Conservation (phyloP, 2,797 vertebrate species). For the Helostoma temminkii region DNA sequence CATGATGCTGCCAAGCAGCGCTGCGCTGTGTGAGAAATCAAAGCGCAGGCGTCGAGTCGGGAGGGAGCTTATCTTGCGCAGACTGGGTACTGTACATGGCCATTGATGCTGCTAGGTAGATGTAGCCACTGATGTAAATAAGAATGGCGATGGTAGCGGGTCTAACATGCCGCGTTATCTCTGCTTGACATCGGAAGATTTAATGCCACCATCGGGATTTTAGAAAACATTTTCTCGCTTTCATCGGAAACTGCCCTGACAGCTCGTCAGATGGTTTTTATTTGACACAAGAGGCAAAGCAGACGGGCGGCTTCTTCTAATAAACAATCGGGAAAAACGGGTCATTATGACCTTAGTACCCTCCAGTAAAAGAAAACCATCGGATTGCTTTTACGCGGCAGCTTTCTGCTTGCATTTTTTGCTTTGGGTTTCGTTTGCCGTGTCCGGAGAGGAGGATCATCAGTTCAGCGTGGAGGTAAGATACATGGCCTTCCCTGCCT, state of each 20-base stretch:
- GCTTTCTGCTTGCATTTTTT: constrained; percentile 91
- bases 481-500: constrained; percentile 69
- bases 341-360: constrained; percentile 94
- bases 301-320: constrained; percentile 80
- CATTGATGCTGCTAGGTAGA: constrained; percentile 82
- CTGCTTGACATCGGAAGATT: constrained; percentile 71
- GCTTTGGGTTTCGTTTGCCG: constrained; percentile 92
- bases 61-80: constrained; percentile 79
- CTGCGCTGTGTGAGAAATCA: constrained; percentile 79
- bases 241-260: constrained; percentile 63
- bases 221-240: constrained; percentile 42
- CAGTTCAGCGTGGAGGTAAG: constrained; percentile 99
- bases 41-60: constrained; percentile 85
- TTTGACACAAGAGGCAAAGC: constrained; percentile 77
- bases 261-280: constrained; percentile 74
- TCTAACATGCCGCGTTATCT: constrained; percentile 63
- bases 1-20: constrained; percentile 74
- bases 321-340: constrained; percentile 78
- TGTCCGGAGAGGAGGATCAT: constrained; percentile 91
- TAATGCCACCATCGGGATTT: constrained; percentile 58
- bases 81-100: constrained; percentile 81
- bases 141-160: constrained; percentile 78
- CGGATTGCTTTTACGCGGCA: constrained; percentile 90
- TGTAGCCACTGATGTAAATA: constrained; percentile 79
- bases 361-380: constrained; percentile 88